phyloP scores from a whole-genome alignment of 2,797 vertebrate species.

The Enteromius radiatus region DNA sequence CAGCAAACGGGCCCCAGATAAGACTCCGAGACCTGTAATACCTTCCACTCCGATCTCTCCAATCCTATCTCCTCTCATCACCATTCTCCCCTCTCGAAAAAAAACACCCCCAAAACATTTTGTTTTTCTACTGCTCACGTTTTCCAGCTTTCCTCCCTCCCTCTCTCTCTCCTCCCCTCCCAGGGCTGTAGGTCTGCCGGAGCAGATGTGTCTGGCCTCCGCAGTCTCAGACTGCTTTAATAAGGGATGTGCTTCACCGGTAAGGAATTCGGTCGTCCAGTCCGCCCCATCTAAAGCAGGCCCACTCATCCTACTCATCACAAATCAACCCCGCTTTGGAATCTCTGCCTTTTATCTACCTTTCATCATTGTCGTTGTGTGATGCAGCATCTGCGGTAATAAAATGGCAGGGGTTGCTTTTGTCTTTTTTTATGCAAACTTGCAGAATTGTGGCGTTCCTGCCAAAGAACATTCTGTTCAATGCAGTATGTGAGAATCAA shows the following conservation, averaged over 20 bases:
- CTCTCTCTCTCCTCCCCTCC: constrained; percentile 33
- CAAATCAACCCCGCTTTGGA: constrained; percentile 52
- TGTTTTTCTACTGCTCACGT: constrained; percentile 70
- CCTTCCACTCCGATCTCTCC: constrained; percentile 44
- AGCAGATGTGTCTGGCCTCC: constrained; percentile 72
- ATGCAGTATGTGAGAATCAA: background rate
- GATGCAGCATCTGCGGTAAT: constrained; percentile 34
- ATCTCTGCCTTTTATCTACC: constrained; percentile 49
- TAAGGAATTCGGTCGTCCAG: constrained; percentile 67
- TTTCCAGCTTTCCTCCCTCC: constrained; percentile 70
- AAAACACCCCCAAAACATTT: constrained; percentile 66
- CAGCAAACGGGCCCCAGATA: constrained; percentile 67
- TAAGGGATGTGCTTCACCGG: constrained; percentile 71
- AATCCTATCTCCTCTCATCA: constrained; percentile 41
- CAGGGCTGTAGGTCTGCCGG: constrained; percentile 49
- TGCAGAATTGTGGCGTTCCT: constrained; percentile 1
- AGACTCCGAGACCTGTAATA: constrained; percentile 60
- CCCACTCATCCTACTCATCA: constrained; percentile 65
- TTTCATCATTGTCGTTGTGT: constrained; percentile 43
- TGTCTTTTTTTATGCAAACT: constrained; percentile 7
- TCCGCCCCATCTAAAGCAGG: constrained; percentile 46
- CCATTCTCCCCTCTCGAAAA: constrained; percentile 12
- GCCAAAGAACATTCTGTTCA: constrained; percentile 31
- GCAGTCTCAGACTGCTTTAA: constrained; percentile 54
- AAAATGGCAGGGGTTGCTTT: constrained; percentile 11